These are phyloP conservation scores for Poeciliopsis turneri DNA, from an alignment of 2,797 vertebrate species.

Conservation along the genomic window DNA sequence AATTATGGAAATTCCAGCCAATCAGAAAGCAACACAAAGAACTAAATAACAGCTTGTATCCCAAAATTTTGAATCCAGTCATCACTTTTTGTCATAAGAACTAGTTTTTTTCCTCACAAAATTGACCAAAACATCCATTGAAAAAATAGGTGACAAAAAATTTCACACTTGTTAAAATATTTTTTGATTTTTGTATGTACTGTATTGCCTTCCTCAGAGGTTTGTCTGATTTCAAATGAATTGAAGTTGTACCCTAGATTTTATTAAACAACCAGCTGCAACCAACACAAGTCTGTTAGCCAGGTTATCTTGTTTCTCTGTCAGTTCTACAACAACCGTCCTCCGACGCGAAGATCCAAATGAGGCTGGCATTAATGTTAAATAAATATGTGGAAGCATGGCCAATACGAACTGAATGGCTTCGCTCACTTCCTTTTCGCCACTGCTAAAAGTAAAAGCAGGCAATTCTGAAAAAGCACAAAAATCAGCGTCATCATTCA, in stretches of 20 bases:
- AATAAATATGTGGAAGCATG: no score
- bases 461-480: no score
- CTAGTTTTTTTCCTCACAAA: background rate
- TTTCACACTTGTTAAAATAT: background rate
- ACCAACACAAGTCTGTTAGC: no score
- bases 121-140: background rate
- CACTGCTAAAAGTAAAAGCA: no score
- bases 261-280: background rate
- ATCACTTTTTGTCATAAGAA: background rate
- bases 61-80: background rate
- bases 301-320: background rate
- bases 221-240: background rate
- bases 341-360: no score
- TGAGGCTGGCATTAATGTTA: no score
- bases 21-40: background rate
- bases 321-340: background rate
- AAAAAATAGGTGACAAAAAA: background rate
- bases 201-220: background rate
- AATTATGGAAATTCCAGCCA: background rate
- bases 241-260: background rate
- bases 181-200: background rate
- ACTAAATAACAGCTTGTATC: background rate
- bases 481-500: no score
- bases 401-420: no score
- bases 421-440: no score